Evolutionary conservation across 1,140 invertebrate species (phyloP), one percentile per base, ranked within the genome.

Genomic region (Sesamia nonagrioides): DNA sequence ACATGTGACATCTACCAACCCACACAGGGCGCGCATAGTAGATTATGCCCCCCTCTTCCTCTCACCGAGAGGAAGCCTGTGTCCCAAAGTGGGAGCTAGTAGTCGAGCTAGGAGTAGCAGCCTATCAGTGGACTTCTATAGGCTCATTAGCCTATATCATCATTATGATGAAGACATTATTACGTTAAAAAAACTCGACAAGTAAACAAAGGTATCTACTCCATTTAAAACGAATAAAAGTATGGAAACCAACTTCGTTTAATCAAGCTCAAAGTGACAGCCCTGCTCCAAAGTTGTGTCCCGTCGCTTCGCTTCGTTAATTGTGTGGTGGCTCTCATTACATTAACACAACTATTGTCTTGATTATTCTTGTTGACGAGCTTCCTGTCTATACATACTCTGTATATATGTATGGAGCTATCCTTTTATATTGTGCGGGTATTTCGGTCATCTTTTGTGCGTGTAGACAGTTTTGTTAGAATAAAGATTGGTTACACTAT

Each of bases 321-420:
- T 81, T 81, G 75, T 73, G 75, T 74, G 79, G 79, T 80, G 58
- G 69, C 56, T 81, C 69, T 81, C 75, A 81, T 73, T 77, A 81
- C 75, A 77, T 81, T 81, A 76, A 81, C 79, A 77, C 79, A 77
- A 77, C 79, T 81, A 81, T 81, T 77, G 56, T 81, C 69, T 81
- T 81, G 79, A 74, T 77, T 81, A 71, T 81, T 63, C 79, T 73
- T 81, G 68, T 73, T 81, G 58, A 73, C 69, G 68, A 72, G 56
- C 35, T 56, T 56, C 63, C 74, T 63, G 54, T n/a, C 60, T 50
- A 66, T 66, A 63, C 27, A 45, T 35, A 13, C 40, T 50, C 54
- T 33, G 2, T 50, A 33, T 69, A 1, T 68, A 45, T 1, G 13
- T 37, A 21, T 48, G n/a, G 48, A 33, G 45, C 11, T 13, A 69